phyloP scores from a whole-genome alignment of 1,140 invertebrate genomes.

The Gonatopus flavifemur region DNA sequence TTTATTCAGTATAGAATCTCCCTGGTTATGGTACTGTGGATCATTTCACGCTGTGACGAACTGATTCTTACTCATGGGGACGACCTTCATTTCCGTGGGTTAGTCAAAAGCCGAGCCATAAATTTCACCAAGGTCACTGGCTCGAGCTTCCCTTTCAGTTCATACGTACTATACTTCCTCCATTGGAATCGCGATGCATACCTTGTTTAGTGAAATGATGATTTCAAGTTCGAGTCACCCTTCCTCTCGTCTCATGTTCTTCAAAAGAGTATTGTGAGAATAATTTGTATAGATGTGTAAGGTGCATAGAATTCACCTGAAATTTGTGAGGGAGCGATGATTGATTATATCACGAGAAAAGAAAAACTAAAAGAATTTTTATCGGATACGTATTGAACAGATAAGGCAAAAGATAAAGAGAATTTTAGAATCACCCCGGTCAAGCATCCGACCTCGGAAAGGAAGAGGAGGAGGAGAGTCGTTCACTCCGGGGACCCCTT shows the following conservation, averaged over 20 bases:
- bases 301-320: no score
- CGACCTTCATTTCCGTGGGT: conserved; percentile 36
- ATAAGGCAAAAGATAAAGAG: no score
- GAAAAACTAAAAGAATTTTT: not conserved
- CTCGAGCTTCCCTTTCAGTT: conserved; percentile 15
- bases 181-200: conserved; percentile 15
- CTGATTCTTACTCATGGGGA: conserved; percentile 13
- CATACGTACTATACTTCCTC: conserved; percentile 11
- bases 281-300: no score
- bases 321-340: not conserved
- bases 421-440: no score
- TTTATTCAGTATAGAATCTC: conserved; percentile 16
- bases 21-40: conserved; percentile 32
- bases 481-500: no score
- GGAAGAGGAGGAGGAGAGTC: no score
- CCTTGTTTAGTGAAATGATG: conserved; percentile 17
- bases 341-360: not conserved
- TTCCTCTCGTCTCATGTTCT: no score
- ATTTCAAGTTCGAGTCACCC: no score
- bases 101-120: conserved; percentile 34
- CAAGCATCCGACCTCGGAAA: no score
- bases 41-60: conserved; percentile 31
- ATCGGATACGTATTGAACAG: no score
- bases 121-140: conserved; percentile 41
- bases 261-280: no score